Conservation (phyloP, 2,797 vertebrate species). For the Crotalus adamanteus region DNA sequence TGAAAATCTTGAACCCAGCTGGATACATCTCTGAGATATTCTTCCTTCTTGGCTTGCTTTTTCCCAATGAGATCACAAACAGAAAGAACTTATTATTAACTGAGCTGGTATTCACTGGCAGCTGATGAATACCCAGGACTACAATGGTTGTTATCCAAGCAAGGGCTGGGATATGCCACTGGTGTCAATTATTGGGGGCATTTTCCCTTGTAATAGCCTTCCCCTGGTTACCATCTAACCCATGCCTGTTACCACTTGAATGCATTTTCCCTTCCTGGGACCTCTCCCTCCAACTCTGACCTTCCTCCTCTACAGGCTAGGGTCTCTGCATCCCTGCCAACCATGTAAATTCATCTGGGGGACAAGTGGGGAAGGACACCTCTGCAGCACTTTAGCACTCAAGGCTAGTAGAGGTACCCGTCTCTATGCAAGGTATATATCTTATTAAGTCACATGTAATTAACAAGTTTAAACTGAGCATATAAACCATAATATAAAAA, state of each 20-base stretch:
- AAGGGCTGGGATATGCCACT: neutral
- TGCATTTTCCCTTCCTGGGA: neutral
- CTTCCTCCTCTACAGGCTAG: neutral
- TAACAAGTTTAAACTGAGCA: fast-evolving
- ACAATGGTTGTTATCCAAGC: neutral
- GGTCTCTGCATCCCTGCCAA: neutral
- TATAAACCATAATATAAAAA: slow-evolving; percentile 18
- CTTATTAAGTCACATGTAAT: neutral
- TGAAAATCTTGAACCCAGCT: neutral
- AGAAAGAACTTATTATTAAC: neutral
- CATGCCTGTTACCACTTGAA: neutral
- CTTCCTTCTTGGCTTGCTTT: neutral
- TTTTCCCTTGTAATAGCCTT: neutral
- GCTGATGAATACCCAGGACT: neutral
- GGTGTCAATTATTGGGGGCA: neutral
- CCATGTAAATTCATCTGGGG: neutral
- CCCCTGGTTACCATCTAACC: neutral
- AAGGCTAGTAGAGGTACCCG: neutral
- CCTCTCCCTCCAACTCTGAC: neutral
- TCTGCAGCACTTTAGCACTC: neutral
- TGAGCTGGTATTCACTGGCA: neutral
- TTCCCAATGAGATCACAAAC: neutral
- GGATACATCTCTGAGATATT: neutral
- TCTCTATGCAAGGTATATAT: neutral
- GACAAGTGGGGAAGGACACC: neutral